Evolutionary conservation across 2,888 invertebrate genomes (phyloP).

Genomic region (Sinotaia quadrata): DNA sequence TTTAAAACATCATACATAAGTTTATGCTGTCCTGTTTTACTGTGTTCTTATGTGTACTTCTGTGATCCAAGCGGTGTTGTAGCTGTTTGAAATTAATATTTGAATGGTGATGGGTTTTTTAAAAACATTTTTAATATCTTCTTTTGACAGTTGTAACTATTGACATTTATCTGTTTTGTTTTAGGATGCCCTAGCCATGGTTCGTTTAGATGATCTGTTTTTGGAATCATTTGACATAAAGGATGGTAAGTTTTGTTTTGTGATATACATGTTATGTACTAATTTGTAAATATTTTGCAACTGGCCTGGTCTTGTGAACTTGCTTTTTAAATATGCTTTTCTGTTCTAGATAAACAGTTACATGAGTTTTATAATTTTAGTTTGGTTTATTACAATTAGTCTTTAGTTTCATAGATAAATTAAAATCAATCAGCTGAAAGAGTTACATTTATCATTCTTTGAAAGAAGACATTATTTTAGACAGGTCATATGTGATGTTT

Average conservation of each 20-base stretch:
- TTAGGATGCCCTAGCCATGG: conserved; percentile 90
- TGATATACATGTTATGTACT: conserved; percentile 1
- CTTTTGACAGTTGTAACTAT: neutral
- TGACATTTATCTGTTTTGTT: conserved; percentile 35
- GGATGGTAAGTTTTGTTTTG: conserved; percentile 78
- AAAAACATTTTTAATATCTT: neutral
- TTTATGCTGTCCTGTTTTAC: too few species aligned
- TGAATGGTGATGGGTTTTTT: neutral
- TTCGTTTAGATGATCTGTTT: conserved; percentile 96
- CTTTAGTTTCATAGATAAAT: too few species aligned
- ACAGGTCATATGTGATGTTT: too few species aligned
- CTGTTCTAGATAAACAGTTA: too few species aligned
- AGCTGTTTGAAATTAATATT: neutral
- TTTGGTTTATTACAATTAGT: too few species aligned
- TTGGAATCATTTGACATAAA: conserved; percentile 97
- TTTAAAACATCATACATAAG: too few species aligned
- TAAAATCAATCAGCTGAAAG: too few species aligned
- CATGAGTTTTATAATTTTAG: too few species aligned
- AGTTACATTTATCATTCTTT: too few species aligned
- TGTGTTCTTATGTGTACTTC: too few species aligned
- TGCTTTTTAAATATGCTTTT: too few species aligned
- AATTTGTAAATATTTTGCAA: neutral
- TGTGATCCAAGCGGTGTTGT: neutral
- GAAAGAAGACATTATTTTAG: too few species aligned
- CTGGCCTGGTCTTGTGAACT: neutral